phyloP scores from a whole-genome alignment of 1,140 invertebrate species.

The Scylla paramamosain region DNA sequence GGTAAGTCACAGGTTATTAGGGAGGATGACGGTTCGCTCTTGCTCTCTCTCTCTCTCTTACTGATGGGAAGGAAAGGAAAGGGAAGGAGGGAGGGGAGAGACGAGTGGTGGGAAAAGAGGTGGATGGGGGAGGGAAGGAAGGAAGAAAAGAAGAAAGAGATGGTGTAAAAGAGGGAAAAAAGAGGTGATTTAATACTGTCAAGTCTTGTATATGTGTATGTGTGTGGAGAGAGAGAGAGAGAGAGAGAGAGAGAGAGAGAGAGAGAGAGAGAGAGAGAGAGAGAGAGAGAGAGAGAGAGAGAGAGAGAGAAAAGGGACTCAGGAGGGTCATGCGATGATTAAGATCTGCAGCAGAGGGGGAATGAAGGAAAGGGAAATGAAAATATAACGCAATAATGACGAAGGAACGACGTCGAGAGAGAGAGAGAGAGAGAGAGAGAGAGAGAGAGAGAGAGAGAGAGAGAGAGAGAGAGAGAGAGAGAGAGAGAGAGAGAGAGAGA shows the following conservation, averaged over 20 bases:
- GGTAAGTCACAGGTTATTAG: too few relatives aligned
- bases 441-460: background rate
- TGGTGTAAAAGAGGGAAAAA: background rate
- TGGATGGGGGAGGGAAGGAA: background rate
- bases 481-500: constrained; percentile 14
- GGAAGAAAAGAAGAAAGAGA: background rate
- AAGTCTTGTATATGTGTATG: background rate
- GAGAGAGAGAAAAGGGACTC: constrained; percentile 21
- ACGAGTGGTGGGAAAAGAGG: background rate
- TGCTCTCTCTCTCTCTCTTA: too few relatives aligned
- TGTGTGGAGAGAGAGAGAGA: background rate
- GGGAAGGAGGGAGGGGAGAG: background rate
- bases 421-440: constrained; percentile 32
- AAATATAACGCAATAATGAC: constrained; percentile 56
- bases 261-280: background rate
- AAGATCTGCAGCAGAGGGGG: constrained; percentile 53
- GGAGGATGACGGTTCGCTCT: too few relatives aligned
- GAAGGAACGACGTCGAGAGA: constrained; percentile 30
- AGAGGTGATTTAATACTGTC: too few relatives aligned
- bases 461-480: background rate
- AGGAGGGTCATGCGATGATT: constrained; percentile 39
- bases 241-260: too few relatives aligned
- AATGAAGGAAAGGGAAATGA: constrained; percentile 46
- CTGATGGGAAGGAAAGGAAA: background rate
- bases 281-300: constrained; percentile 48